These are phyloP conservation scores for Hyperopisus bebe DNA, from an alignment of 2,113 vertebrate genomes.

Conservation along the genomic window DNA sequence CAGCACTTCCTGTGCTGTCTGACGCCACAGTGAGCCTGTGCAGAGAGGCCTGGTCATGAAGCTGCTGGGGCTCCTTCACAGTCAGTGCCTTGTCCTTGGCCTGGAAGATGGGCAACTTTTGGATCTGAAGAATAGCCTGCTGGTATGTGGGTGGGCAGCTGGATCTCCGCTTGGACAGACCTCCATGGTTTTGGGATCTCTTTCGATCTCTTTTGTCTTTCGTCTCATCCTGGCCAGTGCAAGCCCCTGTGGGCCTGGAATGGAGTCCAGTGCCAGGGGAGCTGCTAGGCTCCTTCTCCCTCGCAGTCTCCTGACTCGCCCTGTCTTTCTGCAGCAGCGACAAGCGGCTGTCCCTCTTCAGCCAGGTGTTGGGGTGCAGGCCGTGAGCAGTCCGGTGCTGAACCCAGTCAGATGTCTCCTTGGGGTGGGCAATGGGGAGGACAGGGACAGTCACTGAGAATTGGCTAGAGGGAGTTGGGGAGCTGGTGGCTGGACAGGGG, in stretches of 20 bases:
- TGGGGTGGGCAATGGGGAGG: slow-evolving; percentile 30
- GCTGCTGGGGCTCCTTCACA: slow-evolving; percentile 41
- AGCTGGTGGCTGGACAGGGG: slow-evolving; percentile 23
- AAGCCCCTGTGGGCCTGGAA: slow-evolving; percentile 16
- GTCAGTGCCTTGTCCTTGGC: slow-evolving; percentile 42
- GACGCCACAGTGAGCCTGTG: slow-evolving; percentile 12
- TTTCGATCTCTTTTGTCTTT: background rate
- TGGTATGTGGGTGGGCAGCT: slow-evolving; percentile 51
- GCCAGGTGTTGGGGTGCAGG: slow-evolving; percentile 72
- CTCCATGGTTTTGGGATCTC: background rate
- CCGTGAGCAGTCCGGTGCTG: slow-evolving; percentile 53
- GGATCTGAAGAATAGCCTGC: slow-evolving; percentile 49
- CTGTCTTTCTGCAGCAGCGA: slow-evolving; percentile 64
- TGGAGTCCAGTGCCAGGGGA: slow-evolving; percentile 21
- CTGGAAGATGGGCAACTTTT: slow-evolving; percentile 47
- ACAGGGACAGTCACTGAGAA: background rate
- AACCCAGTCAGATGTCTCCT: slow-evolving; percentile 50
- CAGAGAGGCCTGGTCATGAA: slow-evolving; percentile 29
- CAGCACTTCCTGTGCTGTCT: slow-evolving; percentile 18
- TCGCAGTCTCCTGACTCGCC: slow-evolving; percentile 37
- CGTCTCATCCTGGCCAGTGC: background rate
- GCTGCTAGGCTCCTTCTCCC: slow-evolving; percentile 33
- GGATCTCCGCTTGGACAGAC: slow-evolving; percentile 21
- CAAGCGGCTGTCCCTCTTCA: slow-evolving; percentile 67
- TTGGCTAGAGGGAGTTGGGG: slow-evolving; percentile 44